phyloP scores from a whole-genome alignment of 2,113 vertebrate species.

The Grantiella picta region DNA sequence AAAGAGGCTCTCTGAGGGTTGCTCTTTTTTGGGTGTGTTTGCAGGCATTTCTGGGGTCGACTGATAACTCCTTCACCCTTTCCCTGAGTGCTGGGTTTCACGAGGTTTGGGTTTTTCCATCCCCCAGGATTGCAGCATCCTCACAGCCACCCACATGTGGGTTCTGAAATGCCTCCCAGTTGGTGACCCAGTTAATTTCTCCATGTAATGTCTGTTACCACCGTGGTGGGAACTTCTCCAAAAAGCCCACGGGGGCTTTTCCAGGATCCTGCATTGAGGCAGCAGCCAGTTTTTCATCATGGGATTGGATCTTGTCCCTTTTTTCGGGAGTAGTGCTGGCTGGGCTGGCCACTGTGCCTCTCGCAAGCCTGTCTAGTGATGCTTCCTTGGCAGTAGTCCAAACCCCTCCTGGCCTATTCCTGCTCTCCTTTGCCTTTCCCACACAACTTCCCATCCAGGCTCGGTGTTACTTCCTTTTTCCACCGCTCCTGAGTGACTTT shows the following conservation, averaged over 20 bases:
- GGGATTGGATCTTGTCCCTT: background rate
- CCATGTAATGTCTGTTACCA: rapidly evolving
- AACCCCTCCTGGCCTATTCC: background rate
- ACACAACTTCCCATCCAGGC: background rate
- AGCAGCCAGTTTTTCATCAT: background rate
- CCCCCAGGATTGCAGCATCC: background rate
- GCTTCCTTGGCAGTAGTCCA: background rate
- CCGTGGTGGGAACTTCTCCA: background rate
- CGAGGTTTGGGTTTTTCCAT: background rate
- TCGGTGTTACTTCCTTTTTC: background rate
- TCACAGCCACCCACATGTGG: background rate
- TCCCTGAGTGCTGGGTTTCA: background rate
- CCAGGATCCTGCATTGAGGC: background rate
- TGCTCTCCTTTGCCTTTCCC: background rate
- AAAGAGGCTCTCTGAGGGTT: background rate
- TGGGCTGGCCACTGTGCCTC: background rate
- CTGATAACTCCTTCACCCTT: background rate
- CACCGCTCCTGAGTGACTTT: background rate
- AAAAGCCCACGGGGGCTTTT: background rate
- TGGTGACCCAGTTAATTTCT: background rate
- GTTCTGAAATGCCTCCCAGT: background rate
- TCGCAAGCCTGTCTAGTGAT: background rate
- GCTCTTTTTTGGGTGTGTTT: rapidly evolving
- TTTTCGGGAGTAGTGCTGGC: background rate
- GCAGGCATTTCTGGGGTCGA: background rate